Evolutionary conservation across 2,888 invertebrate genomes (phyloP), one percentile per base, ranked within the genome.

Genomic region (Chaetogeoica ovagalla): DNA sequence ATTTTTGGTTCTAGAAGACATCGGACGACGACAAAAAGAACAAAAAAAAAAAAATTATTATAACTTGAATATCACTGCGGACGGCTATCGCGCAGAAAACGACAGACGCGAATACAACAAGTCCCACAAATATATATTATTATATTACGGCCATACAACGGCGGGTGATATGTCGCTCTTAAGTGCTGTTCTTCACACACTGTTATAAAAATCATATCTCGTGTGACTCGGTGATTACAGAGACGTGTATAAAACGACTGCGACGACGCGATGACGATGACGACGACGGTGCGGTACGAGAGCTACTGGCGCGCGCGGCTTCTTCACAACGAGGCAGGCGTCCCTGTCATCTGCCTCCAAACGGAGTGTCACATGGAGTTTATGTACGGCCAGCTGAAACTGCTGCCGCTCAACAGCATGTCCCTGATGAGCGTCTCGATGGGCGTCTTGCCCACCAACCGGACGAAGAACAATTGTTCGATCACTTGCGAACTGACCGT

Each of bases 331-430:
- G 79, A 63, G 79, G 71, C 79, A 63, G 70, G 79, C 75, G 79
- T 79, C 63, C 79, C 79, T 23, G 79, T 79, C 79, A 91, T 89
- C 89, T 91, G 91, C 88, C 91, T 89, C 91, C 91, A 91, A 89
- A 91, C 90, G 88, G 91, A 90, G 90, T 90, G 93, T 95, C 95
- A 95, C 94, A 95, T 94, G 89, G 94, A 93, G 90, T 94, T 93
- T 93, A 97, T 95, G 89, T 97, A 97, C 84, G 97, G 97, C 97
- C 97, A 97, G 86, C 95, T 96, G 90, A 97, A 97, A 86, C 95
- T 96, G 88, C 95, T 96, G 83, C 97, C 97, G 86, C 96, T 96
- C 81, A 97, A 89, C 83, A 98, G 90, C 97, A 98, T 98, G 88
- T 98, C 97, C 85, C 97, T 90, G 84, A 98, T 97, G 82, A 98